phyloP scores from a whole-genome alignment of 92 coral and sea anemone genomes.

The Umimayanthus kanabou region DNA sequence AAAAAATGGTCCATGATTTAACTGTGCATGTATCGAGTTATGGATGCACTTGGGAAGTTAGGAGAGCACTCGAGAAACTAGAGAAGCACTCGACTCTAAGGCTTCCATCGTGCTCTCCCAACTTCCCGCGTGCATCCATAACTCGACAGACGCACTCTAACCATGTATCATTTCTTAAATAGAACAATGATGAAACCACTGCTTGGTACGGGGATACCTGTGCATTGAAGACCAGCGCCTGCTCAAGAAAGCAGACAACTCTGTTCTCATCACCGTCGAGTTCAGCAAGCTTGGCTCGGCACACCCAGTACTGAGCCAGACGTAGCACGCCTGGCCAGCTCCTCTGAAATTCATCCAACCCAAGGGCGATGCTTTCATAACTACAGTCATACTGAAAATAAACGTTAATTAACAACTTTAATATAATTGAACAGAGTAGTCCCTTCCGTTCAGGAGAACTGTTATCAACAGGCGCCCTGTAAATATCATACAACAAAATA shows the following conservation, averaged over 20 bases:
- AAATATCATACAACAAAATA: background rate
- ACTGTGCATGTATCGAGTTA: no score
- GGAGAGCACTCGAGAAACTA: no score
- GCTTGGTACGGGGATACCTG: conserved; percentile 53
- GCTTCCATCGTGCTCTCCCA: no score
- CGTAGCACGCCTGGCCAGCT: conserved; percentile 57
- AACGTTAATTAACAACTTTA: background rate
- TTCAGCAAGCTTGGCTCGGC: conserved; percentile 87
- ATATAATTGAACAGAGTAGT: no score
- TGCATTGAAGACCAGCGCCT: conserved; percentile 83
- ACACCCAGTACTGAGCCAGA: conserved; percentile 78
- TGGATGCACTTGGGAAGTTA: no score
- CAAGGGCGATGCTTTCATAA: conserved; percentile 55
- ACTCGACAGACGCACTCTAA: no score
- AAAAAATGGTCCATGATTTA: no score
- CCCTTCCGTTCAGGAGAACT: no score
- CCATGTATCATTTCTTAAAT: no score
- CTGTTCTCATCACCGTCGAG: conserved; percentile 70
- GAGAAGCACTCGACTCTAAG: no score
- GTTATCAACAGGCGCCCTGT: no score
- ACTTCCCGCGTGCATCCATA: no score
- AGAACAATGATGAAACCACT: background rate
- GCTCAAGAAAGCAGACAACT: conserved; percentile 77
- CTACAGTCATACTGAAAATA: conserved; percentile 41
- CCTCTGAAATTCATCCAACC: conserved; percentile 70